Evolutionary conservation across 2,888 invertebrate genomes (phyloP).

Genomic region (Xanthorhoe spadicearia): DNA sequence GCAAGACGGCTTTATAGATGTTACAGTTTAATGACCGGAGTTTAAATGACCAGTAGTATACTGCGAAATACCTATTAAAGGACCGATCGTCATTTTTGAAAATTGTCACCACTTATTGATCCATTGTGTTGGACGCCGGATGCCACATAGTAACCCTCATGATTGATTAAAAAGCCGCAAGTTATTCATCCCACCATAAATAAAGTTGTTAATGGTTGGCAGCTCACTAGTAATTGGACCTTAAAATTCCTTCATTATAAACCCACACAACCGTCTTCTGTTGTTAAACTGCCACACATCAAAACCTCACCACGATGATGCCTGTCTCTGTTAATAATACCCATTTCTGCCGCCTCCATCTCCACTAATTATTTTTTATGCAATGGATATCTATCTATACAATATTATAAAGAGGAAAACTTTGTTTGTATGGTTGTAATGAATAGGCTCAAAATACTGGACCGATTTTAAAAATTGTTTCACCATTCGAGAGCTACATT

Average conservation of each 20-base stretch:
- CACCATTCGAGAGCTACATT: no score
- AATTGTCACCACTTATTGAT: conserved; percentile 61
- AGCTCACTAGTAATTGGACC: conserved; percentile 74
- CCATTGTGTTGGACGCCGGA: conserved; percentile 69
- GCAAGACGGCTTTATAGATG: no score
- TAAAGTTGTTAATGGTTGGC: conserved; percentile 77
- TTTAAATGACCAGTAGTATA: neutral
- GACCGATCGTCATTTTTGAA: conserved; percentile 15
- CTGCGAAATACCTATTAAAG: neutral
- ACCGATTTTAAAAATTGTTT: no score
- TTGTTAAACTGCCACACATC: conserved; percentile 39
- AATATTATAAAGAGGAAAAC: no score
- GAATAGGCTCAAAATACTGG: no score
- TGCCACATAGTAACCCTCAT: conserved; percentile 66
- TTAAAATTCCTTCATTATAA: conserved; percentile 69
- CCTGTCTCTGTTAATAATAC: conserved; percentile 33
- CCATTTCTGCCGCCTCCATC: conserved; percentile 31
- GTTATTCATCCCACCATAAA: conserved; percentile 77
- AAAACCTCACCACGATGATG: conserved; percentile 36
- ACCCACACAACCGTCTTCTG: conserved; percentile 54
- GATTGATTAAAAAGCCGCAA: conserved; percentile 82
- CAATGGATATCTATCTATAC: conserved; percentile 9
- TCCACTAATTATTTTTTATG: conserved; percentile 21
- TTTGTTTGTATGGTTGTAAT: no score
- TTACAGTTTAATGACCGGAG: no score